Conservation (phyloP, 2,888 invertebrate species). For the Erebia epiphron region DNA sequence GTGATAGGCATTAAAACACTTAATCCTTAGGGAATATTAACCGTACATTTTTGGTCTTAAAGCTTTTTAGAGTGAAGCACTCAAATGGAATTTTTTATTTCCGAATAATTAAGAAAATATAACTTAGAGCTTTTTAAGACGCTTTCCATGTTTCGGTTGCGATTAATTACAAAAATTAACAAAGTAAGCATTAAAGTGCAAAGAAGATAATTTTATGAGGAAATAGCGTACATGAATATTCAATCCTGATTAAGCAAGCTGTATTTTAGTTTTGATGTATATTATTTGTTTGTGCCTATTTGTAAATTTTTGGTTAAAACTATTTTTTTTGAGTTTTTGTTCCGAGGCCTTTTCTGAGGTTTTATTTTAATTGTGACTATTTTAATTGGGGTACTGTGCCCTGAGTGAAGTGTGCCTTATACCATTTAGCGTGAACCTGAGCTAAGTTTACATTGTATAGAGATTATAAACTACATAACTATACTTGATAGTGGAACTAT, state of each 20-base stretch:
- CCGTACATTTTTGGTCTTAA: conserved; percentile 17
- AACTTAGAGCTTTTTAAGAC: conserved; percentile 18
- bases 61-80: conserved; percentile 9
- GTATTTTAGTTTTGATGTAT: too few relatives aligned
- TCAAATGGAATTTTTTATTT: conserved; percentile 10
- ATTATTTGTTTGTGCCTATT: too few relatives aligned
- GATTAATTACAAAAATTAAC: conserved; percentile 22
- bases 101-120: conserved; percentile 20
- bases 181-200: not conserved
- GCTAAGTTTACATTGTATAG: too few relatives aligned
- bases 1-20: conserved; percentile 21
- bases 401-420: too few relatives aligned
- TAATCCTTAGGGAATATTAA: conserved; percentile 14
- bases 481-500: too few relatives aligned
- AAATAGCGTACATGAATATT: not conserved
- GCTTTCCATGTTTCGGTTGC: conserved; percentile 21
- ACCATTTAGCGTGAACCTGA: too few relatives aligned
- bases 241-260: too few relatives aligned
- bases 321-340: too few relatives aligned
- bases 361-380: not conserved
- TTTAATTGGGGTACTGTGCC: too few relatives aligned
- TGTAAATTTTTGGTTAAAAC: too few relatives aligned
- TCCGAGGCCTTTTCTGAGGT: not conserved
- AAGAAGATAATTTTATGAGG: not conserved
- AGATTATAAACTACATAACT: too few relatives aligned